A percentile compares a stretch with the other conserved stretches of the same genome.
These are phyloP conservation scores for Zaprionus ghesquierei DNA, from an alignment of 1,140 invertebrate genomes.

Conservation along the genomic window DNA sequence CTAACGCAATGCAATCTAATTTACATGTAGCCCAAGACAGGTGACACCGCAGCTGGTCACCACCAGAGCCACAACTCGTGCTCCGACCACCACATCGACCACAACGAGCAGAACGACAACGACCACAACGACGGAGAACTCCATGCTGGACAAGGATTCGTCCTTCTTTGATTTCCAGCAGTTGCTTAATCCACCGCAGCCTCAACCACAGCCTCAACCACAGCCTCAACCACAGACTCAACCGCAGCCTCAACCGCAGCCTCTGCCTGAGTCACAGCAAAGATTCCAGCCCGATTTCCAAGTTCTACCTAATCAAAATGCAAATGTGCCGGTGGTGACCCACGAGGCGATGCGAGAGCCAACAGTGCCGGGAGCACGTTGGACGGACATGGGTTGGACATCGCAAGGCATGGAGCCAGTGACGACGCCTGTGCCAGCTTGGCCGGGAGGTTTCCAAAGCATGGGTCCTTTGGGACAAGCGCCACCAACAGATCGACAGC, in stretches of 20 bases:
- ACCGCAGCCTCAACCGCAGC: not conserved
- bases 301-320: not conserved
- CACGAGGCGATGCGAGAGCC: not conserved
- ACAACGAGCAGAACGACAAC: not conserved
- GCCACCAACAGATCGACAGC: not conserved
- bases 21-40: constrained; percentile 26
- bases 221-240: not conserved
- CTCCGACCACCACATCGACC: not conserved
- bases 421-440: not conserved
- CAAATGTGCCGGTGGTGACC: not conserved
- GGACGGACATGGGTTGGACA: not conserved
- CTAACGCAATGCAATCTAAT: constrained; percentile 22
- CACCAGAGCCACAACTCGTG: not conserved
- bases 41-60: not conserved
- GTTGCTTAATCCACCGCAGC: not conserved
- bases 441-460: constrained; percentile 9
- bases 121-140: not conserved
- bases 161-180: constrained; percentile 32
- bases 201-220: not conserved
- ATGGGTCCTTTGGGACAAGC: constrained; percentile 10
- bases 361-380: not conserved
- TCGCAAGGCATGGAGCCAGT: not conserved
- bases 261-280: not conserved
- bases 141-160: constrained; percentile 3
- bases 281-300: not conserved